Base-by-base conservation (phyloP, 2,113 vertebrate genomes). In the Platysternon megacephalum region DNA sequence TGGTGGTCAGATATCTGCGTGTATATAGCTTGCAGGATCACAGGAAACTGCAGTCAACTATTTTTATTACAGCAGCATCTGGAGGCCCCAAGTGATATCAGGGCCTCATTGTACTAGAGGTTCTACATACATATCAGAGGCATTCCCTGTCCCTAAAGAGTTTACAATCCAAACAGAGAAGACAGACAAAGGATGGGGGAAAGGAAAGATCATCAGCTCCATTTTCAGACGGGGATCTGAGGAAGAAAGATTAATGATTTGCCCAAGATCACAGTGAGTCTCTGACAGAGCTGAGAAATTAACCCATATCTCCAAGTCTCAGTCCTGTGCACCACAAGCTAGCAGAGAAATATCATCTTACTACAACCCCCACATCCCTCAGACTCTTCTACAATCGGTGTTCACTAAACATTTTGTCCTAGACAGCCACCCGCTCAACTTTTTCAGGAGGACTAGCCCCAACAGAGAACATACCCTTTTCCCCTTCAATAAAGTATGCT, bases 91-190 rank as follows among this genome's bases (percentile, higher is more conserved):
- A 48, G n/a, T 97, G 82, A 94, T 91, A 76, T 94, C 26, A 24
- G 52, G 72, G 72, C 86, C 42, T 91, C 90, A 84, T 81, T 85
- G 8, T 78, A 53, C 0, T 19, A 93, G 82, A 61, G 16, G 68
- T 39, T 11, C 19, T 84, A 52, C 13, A 35, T 0, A 13, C 26
- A 95, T 48, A 81, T 86, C 90, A 91, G 48, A 85, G 55, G 84
- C 26, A 46, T 39, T 82, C 90, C 10, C 56, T 82, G 82, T 89
- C 81, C 74, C 85, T 84, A 82, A 82, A 87, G 88, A 94, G 91
- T 96, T 95, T 88, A 65, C 79, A 92, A 12, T 74, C 79, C 79
- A 88, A 96, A 91, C 4, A 87, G 90, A 92, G 39, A 17, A 74
- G 92, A 88, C 79, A 93, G 53, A 72, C 80, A 89, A 85, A 86